A percentile compares a stretch with the other conserved stretches of the same genome.
These are phyloP conservation scores for Tor tambroides DNA, from an alignment of 2,113 vertebrate genomes.

Conservation along the genomic window DNA sequence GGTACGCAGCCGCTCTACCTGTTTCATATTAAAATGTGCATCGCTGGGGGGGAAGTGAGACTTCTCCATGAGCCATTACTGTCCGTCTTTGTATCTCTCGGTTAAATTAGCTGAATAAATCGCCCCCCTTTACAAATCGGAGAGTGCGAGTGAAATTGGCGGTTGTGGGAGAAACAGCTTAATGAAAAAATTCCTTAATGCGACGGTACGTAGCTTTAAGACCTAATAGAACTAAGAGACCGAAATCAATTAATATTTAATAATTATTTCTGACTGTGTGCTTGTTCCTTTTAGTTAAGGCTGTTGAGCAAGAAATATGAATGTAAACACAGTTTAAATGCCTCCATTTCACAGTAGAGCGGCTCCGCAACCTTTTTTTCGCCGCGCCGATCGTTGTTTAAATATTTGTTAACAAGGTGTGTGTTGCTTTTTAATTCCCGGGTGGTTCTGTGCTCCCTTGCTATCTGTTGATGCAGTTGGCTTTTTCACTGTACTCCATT, in stretches of 20 bases:
- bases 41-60: neutral
- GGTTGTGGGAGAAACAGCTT: neutral
- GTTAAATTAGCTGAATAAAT: conserved; percentile 48
- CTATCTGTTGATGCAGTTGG: conserved; percentile 22
- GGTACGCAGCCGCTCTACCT: neutral
- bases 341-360: conserved; percentile 57
- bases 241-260: conserved; percentile 54
- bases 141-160: conserved; percentile 26
- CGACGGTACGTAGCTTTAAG: conserved; percentile 33
- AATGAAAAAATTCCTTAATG: conserved; percentile 45
- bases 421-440: conserved; percentile 45
- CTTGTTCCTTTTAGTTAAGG: conserved; percentile 52
- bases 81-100: neutral
- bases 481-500: conserved; percentile 21
- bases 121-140: conserved; percentile 32
- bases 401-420: conserved; percentile 52
- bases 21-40: conserved; percentile 19
- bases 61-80: neutral
- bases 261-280: conserved; percentile 38
- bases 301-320: conserved; percentile 51
- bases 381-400: conserved; percentile 32
- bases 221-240: conserved; percentile 31
- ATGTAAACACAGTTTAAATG: conserved; percentile 50
- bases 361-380: conserved; percentile 19
- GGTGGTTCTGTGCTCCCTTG: conserved; percentile 4